These are phyloP conservation scores for Spea bombifrons DNA, from an alignment of 2,113 vertebrate genomes.

Conservation along the genomic window DNA sequence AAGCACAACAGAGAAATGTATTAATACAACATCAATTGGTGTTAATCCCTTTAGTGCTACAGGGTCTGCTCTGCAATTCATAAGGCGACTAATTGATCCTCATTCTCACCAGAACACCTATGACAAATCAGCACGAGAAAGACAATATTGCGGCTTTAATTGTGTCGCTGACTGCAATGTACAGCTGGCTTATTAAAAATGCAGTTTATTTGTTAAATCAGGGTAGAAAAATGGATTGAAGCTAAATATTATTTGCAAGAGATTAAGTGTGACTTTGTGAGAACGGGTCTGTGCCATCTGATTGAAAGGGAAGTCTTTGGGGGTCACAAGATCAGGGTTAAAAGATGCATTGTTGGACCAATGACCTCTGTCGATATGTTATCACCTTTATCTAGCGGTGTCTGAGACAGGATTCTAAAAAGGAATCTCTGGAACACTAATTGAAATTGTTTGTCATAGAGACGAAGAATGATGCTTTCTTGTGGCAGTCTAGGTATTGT, in stretches of 20 bases:
- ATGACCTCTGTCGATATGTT: slow-evolving; percentile 14
- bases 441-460: slow-evolving; percentile 2
- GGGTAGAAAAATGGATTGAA: slow-evolving; percentile 9
- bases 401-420: slow-evolving; percentile 18
- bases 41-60: slow-evolving; percentile 33
- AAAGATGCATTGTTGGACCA: slow-evolving; percentile 9
- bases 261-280: background rate
- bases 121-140: slow-evolving; percentile 37
- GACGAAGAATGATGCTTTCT: slow-evolving; percentile 8
- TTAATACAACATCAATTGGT: slow-evolving; percentile 31
- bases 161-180: slow-evolving; percentile 35
- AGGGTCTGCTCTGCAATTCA: slow-evolving; percentile 42
- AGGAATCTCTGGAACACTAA: slow-evolving; percentile 14
- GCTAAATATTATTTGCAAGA: slow-evolving; percentile 24
- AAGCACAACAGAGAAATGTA: slow-evolving; percentile 27
- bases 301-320: slow-evolving; percentile 5
- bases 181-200: slow-evolving; percentile 43
- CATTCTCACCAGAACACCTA: slow-evolving; percentile 37
- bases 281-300: slow-evolving; percentile 1
- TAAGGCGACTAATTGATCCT: slow-evolving; percentile 44
- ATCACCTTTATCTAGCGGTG: slow-evolving; percentile 10
- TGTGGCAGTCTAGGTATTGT: too few species aligned
- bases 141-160: slow-evolving; percentile 40
- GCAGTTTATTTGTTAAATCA: slow-evolving; percentile 39
- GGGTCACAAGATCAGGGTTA: background rate